Evolutionary conservation across 2,888 invertebrate species (phyloP).

Genomic region (Chloromyia formosa): DNA sequence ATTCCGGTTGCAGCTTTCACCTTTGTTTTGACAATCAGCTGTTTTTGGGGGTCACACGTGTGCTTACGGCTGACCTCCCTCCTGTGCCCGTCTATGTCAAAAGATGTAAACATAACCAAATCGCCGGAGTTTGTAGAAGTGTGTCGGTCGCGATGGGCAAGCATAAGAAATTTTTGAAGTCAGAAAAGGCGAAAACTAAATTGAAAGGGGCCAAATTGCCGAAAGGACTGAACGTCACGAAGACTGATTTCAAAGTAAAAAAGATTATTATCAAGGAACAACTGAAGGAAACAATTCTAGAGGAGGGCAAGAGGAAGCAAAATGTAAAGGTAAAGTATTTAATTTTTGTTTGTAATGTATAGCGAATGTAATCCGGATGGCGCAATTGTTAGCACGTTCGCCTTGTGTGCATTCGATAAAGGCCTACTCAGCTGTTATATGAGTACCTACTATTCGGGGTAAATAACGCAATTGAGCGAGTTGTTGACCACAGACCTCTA

Average conservation of each 20-base stretch:
- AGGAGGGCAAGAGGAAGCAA: slow-evolving; percentile 78
- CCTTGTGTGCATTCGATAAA: background rate
- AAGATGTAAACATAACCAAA: slow-evolving; percentile 11
- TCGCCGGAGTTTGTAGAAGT: slow-evolving; percentile 18
- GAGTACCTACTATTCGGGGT: no score
- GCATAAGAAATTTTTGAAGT: slow-evolving; percentile 79
- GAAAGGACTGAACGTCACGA: slow-evolving; percentile 89
- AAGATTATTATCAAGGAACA: slow-evolving; percentile 87
- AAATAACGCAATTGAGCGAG: no score
- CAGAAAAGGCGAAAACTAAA: slow-evolving; percentile 90
- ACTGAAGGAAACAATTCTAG: slow-evolving; percentile 69
- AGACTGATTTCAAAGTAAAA: slow-evolving; percentile 87
- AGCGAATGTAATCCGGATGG: no score
- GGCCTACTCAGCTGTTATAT: no score
- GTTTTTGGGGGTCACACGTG: background rate
- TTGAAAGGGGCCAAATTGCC: slow-evolving; percentile 83
- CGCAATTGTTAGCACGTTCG: no score
- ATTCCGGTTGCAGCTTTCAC: background rate
- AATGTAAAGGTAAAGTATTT: slow-evolving; percentile 68
- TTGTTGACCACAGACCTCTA: no score
- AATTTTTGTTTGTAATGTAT: no score
- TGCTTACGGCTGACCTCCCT: background rate
- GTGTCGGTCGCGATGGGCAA: slow-evolving; percentile 52
- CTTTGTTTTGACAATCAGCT: background rate
- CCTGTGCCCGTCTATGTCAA: background rate